Evolutionary conservation across 2,888 invertebrate species (phyloP), one percentile per base, ranked within the genome.

Genomic region (Trachelus troglodyta): DNA sequence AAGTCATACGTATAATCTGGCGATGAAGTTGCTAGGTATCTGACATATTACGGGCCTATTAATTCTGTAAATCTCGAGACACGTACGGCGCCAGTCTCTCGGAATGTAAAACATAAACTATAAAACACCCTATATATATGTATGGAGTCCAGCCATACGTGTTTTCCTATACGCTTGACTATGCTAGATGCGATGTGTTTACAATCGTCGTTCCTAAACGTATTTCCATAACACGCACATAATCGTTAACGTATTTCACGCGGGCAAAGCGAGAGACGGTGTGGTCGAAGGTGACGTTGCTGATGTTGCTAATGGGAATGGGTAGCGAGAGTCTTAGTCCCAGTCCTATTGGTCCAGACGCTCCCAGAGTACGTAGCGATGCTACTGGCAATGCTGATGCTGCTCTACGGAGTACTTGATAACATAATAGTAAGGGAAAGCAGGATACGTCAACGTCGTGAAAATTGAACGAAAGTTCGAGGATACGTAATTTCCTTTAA

Each of bases 41-140:
- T 76, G 79, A 79, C 76, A 71, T 71, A 80, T 76, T 79, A 80
- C 77, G 76, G 73, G 75, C 74, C 81, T 78, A 81, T 79, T 81
- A 81, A 81, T 81, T 79, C 79, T 76, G 79, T 74, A 79, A 75
- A 77, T 77, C 79, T 79, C 74, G 73, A 69, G 79, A 74, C 56
- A 73, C 75, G 69, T 68, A 37, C 15, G 80, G 80, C 80, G 80
- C 80, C 80, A 79, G 80, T 74, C 74, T 31, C 77, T 74, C 75
- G 81, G 81, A 81, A 81, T 81, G 81, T 78, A 78, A 79, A 81
- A 76, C 81, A 76, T 81, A 77, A 76, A 76, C 75, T 77, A 77
- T 81, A 78, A 79, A 78, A 69, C 75, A 81, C 74, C 75, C 33
- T 71, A 23, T 71, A 69, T 33, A 71, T 71, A 71, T n/a, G 33